These are phyloP conservation scores for Helleia helle DNA, from an alignment of 2,888 invertebrate genomes.

Conservation along the genomic window DNA sequence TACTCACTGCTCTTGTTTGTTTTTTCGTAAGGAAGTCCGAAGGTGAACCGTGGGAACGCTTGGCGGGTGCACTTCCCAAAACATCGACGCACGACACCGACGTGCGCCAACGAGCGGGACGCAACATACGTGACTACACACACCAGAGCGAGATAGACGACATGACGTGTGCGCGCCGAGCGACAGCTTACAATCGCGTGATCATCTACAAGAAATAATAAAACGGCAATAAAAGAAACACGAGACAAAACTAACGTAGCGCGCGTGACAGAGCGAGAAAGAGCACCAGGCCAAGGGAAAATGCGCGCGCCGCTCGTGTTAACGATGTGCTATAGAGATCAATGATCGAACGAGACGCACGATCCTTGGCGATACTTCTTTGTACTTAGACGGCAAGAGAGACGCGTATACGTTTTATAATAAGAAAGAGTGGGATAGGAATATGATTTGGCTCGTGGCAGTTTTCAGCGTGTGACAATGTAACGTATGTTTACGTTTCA, in stretches of 20 bases:
- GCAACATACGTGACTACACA: conserved; percentile 20
- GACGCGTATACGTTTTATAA: conserved; percentile 23
- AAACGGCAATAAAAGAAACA: conserved; percentile 73
- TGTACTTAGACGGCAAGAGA: conserved; percentile 35
- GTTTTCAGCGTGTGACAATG: conserved; percentile 36
- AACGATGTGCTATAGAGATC: conserved; percentile 71
- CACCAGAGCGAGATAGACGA: conserved; percentile 34
- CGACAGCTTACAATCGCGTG: conserved; percentile 74
- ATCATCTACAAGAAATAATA: conserved; percentile 75
- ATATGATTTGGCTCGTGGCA: conserved; percentile 58
- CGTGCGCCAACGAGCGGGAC: conserved; percentile 58
- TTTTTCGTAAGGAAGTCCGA: conserved; percentile 73
- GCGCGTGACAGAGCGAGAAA: conserved; percentile 56
- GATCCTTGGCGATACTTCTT: conserved; percentile 21
- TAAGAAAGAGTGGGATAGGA: conserved; percentile 31
- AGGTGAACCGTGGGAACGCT: conserved; percentile 74
- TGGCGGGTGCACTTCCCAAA: conserved; percentile 76
- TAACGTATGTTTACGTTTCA: conserved; percentile 32
- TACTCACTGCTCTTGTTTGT: conserved; percentile 73
- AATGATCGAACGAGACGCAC: conserved; percentile 66
- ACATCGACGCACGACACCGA: conserved; percentile 74
- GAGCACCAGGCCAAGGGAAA: conserved; percentile 49
- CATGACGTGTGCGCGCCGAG: conserved; percentile 70
- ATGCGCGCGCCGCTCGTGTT: conserved; percentile 68
- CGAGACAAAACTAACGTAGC: conserved; percentile 57